Conservation (phyloP, 2,113 vertebrate species). For the Lophochroa leadbeateri region DNA sequence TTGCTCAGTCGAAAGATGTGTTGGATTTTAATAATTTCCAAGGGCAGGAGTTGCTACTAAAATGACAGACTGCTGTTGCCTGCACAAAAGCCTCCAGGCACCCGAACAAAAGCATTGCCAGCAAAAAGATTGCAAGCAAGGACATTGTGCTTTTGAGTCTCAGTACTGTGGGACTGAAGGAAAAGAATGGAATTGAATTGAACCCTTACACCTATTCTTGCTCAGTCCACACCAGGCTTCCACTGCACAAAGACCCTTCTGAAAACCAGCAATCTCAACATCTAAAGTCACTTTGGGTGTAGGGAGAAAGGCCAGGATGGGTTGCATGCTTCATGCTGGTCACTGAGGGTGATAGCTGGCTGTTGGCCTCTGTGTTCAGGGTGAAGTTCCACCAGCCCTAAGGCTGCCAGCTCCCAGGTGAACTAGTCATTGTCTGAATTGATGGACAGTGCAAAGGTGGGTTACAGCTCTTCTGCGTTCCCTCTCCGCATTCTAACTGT, state of each 20-base stretch:
- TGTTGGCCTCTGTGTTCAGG: neutral
- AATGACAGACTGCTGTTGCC: constrained; percentile 1
- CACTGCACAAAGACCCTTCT: neutral
- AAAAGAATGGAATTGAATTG: neutral
- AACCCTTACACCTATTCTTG: neutral
- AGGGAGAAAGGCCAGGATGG: neutral
- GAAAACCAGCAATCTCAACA: neutral
- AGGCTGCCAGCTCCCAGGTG: neutral
- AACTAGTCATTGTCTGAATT: too few relatives aligned
- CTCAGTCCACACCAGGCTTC: neutral
- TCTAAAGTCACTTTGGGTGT: neutral
- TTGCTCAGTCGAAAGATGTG: constrained; percentile 1
- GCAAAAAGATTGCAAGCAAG: neutral
- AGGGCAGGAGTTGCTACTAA: neutral
- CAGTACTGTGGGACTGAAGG: neutral
- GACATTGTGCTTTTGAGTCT: neutral
- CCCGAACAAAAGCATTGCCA: neutral
- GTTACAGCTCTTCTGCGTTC: neutral
- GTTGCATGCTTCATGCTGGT: neutral
- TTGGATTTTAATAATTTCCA: constrained; percentile 52
- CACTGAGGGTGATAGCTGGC: fast-evolving
- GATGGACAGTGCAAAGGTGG: neutral
- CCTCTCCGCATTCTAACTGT: neutral
- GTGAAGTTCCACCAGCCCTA: neutral
- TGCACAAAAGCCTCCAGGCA: neutral